Base-by-base conservation (phyloP, 2,888 invertebrate genomes). In the Parnassius orleans region DNA sequence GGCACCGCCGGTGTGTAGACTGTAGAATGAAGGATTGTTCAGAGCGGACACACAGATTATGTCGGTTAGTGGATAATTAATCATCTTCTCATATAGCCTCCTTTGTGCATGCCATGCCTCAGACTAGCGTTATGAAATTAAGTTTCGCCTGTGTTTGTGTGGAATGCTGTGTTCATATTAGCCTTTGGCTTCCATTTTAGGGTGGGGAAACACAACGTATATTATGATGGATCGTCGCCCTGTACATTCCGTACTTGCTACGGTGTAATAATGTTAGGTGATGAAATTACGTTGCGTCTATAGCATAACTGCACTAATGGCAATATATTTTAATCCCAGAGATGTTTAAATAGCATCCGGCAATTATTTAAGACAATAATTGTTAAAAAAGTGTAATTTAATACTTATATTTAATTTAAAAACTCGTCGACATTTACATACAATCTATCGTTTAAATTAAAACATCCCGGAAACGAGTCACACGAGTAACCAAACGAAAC, bases 11-110 rank as follows among this genome's bases (percentile, higher is more conserved):
- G 2, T 19, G 11, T 43, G 46, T 44, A 54, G 24, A 33, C 5
- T 43, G 46, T 44, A 54, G 24, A 33, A 46, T 33, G n/a, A 24
- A 24, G 19, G 33, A 46, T 54, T 60, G 55, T 44, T 12, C 12
- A 46, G 3, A 10, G 33, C 61, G 61, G 46, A 46, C 52, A 55
- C 60, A 55, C 46, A 61, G 56, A 56, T 56, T 61, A 56, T 47
- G 43, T 15, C 41, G 48, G 55, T 56, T 56, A 56, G 61, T 57
- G 43, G 12, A 63, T 58, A 63, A 63, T 63, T 63, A 58, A 58
- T 63, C 55, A 58, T 43, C 52, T 19, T 46, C 55, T 61, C 51
- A 51, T 50, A 56, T 44, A 57, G 24, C 53, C 44, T 46, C 51
- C 57, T 57, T 57, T 53, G 57, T 57, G 42, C 47, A 46, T 24